Conservation (phyloP, 2,113 vertebrate genomes). For the Harpagus bidentatus region DNA sequence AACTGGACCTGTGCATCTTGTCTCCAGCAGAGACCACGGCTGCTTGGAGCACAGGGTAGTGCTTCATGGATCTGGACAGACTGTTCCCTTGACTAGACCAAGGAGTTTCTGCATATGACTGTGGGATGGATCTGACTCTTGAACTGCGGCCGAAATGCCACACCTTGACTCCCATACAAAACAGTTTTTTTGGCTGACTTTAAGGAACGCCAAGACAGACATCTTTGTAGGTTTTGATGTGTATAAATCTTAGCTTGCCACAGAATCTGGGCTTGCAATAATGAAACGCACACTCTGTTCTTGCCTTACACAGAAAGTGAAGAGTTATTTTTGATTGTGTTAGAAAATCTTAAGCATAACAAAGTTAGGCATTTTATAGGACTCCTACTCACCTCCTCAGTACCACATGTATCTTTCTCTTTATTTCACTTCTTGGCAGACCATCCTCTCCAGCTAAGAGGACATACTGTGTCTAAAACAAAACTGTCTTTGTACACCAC, state of each 20-base stretch:
- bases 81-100: not conserved
- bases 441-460: not conserved
- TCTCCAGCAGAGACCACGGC: not conserved
- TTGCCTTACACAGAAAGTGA: not conserved
- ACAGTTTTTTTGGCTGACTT: not conserved
- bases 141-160: not conserved
- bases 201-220: not conserved
- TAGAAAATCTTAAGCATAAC: not conserved
- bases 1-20: not conserved
- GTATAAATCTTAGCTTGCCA: not conserved
- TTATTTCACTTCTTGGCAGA: constrained; percentile 35
- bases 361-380: not conserved
- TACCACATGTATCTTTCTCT: not conserved
- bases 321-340: not conserved
- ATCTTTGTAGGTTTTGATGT: not conserved
- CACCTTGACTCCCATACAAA: not conserved
- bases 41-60: rapidly evolving
- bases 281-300: not conserved
- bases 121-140: not conserved
- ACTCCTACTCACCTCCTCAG: constrained; percentile 58
- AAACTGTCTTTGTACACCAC: not conserved
- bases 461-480: constrained; percentile 16
- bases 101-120: not conserved
- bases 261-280: not conserved
- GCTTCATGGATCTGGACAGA: rapidly evolving